Conservation (phyloP, 2,113 vertebrate genomes). For the Pampusana beccarii region DNA sequence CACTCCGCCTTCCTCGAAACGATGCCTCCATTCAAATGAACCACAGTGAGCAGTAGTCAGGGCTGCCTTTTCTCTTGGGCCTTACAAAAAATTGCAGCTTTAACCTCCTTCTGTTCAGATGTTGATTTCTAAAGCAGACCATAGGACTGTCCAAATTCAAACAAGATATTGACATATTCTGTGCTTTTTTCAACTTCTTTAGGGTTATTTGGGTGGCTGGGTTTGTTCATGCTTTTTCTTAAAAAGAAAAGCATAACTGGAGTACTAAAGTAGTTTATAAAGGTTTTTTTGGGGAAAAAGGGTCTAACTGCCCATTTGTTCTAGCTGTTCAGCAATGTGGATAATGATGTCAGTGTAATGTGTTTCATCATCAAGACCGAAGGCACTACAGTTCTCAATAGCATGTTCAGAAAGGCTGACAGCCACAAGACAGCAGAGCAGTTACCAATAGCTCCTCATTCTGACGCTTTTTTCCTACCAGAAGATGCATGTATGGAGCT, state of each 20-base stretch:
- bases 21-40: background rate
- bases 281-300: background rate
- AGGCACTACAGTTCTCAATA: background rate
- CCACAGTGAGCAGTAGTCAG: background rate
- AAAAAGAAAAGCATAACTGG: background rate
- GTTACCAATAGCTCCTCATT: background rate
- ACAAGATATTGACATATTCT: fast-evolving
- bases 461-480: background rate
- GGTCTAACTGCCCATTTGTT: background rate
- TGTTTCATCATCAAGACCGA: background rate
- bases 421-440: background rate
- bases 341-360: background rate
- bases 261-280: background rate
- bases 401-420: background rate
- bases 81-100: background rate
- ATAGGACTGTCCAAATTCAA: background rate
- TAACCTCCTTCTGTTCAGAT: background rate
- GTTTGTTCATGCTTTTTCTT: background rate
- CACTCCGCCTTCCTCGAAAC: background rate
- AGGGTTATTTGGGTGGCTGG: background rate
- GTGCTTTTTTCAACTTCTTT: background rate
- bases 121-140: background rate
- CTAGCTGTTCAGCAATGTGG: background rate
- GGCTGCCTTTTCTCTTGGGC: background rate
- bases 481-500: background rate